These are phyloP conservation scores for Bombus pyrosoma DNA, from an alignment of 1,140 invertebrate species.

Conservation along the genomic window DNA sequence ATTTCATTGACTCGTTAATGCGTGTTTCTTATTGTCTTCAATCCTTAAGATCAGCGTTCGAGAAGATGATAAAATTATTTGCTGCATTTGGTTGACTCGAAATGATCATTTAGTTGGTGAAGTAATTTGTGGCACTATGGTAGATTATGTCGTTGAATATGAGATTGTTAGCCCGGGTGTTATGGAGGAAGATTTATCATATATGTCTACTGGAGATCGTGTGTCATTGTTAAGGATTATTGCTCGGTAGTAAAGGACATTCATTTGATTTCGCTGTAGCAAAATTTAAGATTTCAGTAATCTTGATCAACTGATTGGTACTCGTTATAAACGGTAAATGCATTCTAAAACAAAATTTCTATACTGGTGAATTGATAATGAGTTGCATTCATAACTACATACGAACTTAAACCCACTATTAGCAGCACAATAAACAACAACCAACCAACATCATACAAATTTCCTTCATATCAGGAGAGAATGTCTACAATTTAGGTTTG, in stretches of 20 bases:
- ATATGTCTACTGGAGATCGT: not conserved
- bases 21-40: not conserved
- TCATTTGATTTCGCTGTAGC: not conserved
- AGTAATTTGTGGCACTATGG: not conserved
- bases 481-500: not conserved
- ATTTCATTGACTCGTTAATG: conserved; percentile 26
- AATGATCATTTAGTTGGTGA: not conserved
- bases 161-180: too few species aligned
- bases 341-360: too few species aligned
- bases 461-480: not conserved
- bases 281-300: not conserved
- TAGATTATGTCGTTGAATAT: not conserved
- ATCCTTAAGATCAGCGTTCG: too few species aligned
- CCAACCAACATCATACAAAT: not conserved
- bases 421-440: not conserved
- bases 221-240: not conserved
- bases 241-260: not conserved
- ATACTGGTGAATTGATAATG: too few species aligned
- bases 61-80: not conserved
- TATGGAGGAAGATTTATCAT: not conserved
- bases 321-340: too few species aligned
- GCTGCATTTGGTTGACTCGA: not conserved
- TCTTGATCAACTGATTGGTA: not conserved
- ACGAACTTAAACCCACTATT: not conserved
- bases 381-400: too few species aligned